phyloP scores from a whole-genome alignment of 2,113 vertebrate species.

The Sitta europaea region DNA sequence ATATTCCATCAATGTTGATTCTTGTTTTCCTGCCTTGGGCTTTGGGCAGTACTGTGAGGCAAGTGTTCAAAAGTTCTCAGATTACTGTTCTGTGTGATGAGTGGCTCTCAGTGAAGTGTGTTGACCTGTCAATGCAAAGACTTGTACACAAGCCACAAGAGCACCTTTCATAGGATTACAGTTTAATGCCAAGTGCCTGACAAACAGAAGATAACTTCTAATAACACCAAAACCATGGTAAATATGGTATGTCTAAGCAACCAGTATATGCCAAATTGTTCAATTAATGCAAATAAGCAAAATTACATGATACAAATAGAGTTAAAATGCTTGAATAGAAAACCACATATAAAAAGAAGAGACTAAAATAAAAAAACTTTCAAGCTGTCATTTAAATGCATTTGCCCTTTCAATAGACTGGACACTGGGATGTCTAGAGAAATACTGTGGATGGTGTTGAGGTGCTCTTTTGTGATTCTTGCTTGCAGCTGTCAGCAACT shows the following conservation, averaged over 20 bases:
- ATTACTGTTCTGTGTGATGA: background rate
- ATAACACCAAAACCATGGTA: background rate
- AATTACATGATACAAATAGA: background rate
- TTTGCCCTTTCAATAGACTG: background rate
- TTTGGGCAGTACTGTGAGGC: background rate
- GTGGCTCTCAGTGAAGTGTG: background rate
- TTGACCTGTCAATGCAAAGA: background rate
- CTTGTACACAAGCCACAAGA: background rate
- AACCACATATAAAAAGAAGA: background rate
- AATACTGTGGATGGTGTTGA: background rate
- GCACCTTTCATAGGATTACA: background rate
- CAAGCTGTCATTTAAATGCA: background rate
- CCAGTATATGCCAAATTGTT: background rate
- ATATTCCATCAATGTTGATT: background rate
- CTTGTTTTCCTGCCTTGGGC: background rate
- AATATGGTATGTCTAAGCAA: background rate
- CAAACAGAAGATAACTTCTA: background rate
- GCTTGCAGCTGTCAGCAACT: background rate
- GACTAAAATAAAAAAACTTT: background rate
- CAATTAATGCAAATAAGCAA: background rate
- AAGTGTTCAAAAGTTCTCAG: background rate
- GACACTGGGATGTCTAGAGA: background rate
- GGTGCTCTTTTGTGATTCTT: background rate
- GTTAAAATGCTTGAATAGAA: background rate
- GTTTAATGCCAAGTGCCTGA: background rate